A percentile compares a stretch with the other conserved stretches of the same genome.
phyloP scores from a whole-genome alignment of 2,888 invertebrate genomes.

The Ophion ventricosus region DNA sequence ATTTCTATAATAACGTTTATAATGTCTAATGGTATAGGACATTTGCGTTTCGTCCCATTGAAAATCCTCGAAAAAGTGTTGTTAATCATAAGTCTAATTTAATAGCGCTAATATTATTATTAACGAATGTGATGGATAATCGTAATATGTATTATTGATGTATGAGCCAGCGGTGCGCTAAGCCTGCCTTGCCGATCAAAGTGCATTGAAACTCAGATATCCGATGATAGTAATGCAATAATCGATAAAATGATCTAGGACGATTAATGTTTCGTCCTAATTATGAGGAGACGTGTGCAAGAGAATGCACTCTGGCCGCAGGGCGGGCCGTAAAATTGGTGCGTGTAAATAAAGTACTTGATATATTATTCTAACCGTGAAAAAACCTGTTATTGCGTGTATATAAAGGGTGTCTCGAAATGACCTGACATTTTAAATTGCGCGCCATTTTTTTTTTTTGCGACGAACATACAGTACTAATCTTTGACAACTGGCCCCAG shows the following conservation, averaged over 20 bases:
- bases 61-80: background rate
- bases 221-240: constrained; percentile 22
- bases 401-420: too few relatives aligned
- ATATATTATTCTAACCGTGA: constrained; percentile 41
- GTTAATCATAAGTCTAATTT: background rate
- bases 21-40: too few relatives aligned
- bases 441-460: too few relatives aligned
- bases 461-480: too few relatives aligned
- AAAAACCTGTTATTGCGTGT: constrained; percentile 8
- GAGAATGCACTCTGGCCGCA: constrained; percentile 65
- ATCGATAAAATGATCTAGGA: background rate
- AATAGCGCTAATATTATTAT: background rate
- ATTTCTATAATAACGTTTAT: too few relatives aligned
- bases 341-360: constrained; percentile 61
- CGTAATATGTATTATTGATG: constrained; percentile 7
- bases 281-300: constrained; percentile 6
- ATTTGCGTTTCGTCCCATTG: background rate
- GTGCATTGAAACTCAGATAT: constrained; percentile 53
- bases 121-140: constrained; percentile 14
- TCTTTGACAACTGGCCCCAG: too few relatives aligned
- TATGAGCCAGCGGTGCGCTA: constrained; percentile 17
- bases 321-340: constrained; percentile 53
- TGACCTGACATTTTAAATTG: too few relatives aligned
- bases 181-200: constrained; percentile 63
- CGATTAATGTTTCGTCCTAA: background rate